Percentiles rank a stretch among this genome's conserved stretches.
These are phyloP conservation scores for Chelonia mydas DNA, from an alignment of 2,797 vertebrate genomes.

Conservation along the genomic window DNA sequence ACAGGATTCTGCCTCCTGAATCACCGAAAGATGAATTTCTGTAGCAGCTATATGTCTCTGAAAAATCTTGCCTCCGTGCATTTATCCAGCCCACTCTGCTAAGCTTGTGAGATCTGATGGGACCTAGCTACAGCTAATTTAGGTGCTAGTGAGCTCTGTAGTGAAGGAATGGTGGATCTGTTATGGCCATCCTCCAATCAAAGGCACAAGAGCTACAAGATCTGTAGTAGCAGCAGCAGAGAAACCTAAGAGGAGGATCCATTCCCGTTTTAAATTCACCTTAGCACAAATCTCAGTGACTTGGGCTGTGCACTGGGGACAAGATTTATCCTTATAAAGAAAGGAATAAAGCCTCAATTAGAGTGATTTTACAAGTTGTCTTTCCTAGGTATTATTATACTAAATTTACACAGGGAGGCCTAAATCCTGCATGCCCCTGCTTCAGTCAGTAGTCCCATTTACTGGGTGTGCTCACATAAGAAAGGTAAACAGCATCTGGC, in stretches of 20 bases:
- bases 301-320: not conserved
- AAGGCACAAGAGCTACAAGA: not conserved
- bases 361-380: not conserved
- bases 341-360: not conserved
- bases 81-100: not conserved
- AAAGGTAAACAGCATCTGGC: not conserved
- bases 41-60: not conserved
- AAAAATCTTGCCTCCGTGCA: not conserved
- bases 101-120: not conserved
- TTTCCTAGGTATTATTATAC: not conserved
- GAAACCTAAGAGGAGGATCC: not conserved
- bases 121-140: not conserved
- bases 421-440: not conserved
- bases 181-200: not conserved
- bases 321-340: not conserved
- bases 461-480: not conserved
- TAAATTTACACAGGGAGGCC: not conserved
- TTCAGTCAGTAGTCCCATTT: not conserved
- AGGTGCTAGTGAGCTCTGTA: not conserved
- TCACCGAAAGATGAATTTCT: not conserved
- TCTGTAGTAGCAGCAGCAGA: not conserved
- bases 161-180: not conserved
- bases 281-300: not conserved
- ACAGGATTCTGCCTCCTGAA: not conserved
- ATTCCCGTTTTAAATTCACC: not conserved